Base-by-base conservation (phyloP, 1,140 invertebrate species). In the Bradysia coprophila region DNA sequence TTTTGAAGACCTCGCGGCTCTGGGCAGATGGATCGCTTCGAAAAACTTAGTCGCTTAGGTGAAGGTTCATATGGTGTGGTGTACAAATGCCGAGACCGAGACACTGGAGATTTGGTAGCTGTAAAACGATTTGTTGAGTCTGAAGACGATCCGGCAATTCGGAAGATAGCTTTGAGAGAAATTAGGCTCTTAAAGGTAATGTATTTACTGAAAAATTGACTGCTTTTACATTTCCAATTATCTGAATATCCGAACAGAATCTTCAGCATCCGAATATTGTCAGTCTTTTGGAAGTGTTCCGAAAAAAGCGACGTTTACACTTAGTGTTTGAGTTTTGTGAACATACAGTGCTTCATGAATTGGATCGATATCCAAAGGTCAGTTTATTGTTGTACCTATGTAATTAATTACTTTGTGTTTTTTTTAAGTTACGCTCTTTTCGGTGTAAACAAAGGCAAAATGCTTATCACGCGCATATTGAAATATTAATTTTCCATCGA, bases 111-210 rank as follows among this genome's bases (percentile, higher is more conserved):
- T 52, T 69, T 97, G 34, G 95, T 99, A 11, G 95, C 95, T 10
- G 95, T 98, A 18, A 99, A 99, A 66, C 94, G 97, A 61, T 98
- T 98, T 62, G 84, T 96, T 9, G 94, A 99, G 63, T 94, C 92
- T 11, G 95, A 98, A 64, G 94, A 98, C 52, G 95, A 98, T 67
- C 93, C 94, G 1, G 74, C 95, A 1, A 98, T 99, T 48, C 75
- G 92, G 45, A 98, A 98, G 66, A 99, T 98, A 45, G 95, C 95
- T 2, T 73, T 98, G 43, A 65, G 95, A 51, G 95, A 98, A 71
- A 97, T 98, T 54, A 71, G 94, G 49, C 84, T 98, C 67, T 69
- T 99, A 0, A 98, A 98, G 76, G 93, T 96, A 63, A 61, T 48
- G 18, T n/a, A n/a, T n/a, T n/a, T n/a, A n/a, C n/a, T n/a, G n/a